Evolutionary conservation across 1,140 invertebrate species (phyloP).

Genomic region (Drosophila ohnishii): DNA sequence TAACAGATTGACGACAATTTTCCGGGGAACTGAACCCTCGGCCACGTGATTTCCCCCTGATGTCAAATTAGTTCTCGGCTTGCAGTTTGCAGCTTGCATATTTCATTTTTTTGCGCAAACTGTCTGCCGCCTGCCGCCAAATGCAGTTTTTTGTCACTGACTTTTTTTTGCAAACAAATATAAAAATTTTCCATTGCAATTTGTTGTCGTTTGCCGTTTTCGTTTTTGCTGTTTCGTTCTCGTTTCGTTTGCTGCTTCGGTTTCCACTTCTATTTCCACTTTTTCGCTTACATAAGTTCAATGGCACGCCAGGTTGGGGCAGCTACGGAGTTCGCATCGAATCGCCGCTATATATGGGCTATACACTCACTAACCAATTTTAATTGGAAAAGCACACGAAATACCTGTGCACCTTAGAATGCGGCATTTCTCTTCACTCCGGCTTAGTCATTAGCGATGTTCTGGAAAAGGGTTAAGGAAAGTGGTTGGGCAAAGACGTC

Average conservation of each 20-base stretch:
- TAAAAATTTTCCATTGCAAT: conserved; percentile 24
- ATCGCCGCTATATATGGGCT: conserved; percentile 5
- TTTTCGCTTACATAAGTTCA: conserved; percentile 76
- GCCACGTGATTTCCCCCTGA: conserved; percentile 29
- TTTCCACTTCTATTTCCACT: conserved; percentile 32
- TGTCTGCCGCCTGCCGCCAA: conserved; percentile 6
- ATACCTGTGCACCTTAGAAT: conserved; percentile 50
- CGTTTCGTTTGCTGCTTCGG: neutral
- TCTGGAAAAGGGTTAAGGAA: neutral
- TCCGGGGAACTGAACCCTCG: conserved; percentile 40
- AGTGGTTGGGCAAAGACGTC: conserved; percentile 17
- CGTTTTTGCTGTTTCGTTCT: conserved; percentile 26
- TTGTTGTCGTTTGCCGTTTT: conserved; percentile 64
- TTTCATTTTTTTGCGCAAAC: conserved; percentile 12
- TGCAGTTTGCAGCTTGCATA: conserved; percentile 34
- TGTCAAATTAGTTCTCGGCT: conserved; percentile 41
- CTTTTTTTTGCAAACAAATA: conserved; percentile 10
- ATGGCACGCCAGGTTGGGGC: conserved; percentile 60
- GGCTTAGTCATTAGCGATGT: conserved; percentile 35
- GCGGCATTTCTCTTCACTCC: conserved; percentile 23
- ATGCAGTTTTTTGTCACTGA: conserved; percentile 3
- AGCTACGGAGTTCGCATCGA: conserved; percentile 23
- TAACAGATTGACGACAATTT: conserved; percentile 42
- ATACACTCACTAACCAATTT: conserved; percentile 10
- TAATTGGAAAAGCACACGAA: conserved; percentile 61